Conservation (phyloP, 1,140 invertebrate species). For the Sycophila sp. region DNA sequence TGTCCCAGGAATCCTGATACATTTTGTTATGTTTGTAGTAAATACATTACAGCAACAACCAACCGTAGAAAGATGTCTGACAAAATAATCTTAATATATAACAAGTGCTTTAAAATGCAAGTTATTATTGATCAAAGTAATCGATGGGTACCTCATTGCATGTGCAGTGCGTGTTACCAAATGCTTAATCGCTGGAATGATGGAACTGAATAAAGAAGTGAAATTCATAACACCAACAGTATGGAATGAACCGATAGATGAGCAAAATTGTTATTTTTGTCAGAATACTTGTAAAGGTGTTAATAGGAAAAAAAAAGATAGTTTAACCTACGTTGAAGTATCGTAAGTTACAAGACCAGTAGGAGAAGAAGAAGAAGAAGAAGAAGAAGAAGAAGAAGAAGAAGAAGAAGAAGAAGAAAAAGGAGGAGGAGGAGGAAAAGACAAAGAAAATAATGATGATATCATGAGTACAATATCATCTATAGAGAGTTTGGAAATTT, state of each 20-base stretch:
- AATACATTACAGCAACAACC: background rate
- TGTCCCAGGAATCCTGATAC: background rate
- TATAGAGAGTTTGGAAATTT: background rate
- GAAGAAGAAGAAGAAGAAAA: background rate
- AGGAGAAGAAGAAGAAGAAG: background rate
- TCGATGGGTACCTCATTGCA: too few species aligned
- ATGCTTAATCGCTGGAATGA: too few species aligned
- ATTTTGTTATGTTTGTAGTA: background rate
- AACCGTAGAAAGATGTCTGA: background rate
- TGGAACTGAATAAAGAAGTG: background rate
- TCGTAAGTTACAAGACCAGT: constrained; percentile 4
- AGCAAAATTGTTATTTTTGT: background rate
- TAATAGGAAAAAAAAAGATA: background rate
- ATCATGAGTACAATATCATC: constrained; percentile 5
- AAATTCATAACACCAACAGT: background rate
- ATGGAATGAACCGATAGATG: background rate
- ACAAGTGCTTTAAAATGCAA: background rate
- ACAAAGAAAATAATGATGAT: background rate
- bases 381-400: background rate
- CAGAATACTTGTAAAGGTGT: background rate
- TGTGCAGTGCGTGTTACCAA: too few species aligned
- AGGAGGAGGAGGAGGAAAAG: background rate
- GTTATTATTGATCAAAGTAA: too few species aligned
- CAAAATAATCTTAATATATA: background rate
- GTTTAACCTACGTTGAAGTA: constrained; percentile 10